Evolutionary conservation across 2,888 invertebrate genomes (phyloP), one percentile per base, ranked within the genome.

Genomic region (Stenichneumon culpator): DNA sequence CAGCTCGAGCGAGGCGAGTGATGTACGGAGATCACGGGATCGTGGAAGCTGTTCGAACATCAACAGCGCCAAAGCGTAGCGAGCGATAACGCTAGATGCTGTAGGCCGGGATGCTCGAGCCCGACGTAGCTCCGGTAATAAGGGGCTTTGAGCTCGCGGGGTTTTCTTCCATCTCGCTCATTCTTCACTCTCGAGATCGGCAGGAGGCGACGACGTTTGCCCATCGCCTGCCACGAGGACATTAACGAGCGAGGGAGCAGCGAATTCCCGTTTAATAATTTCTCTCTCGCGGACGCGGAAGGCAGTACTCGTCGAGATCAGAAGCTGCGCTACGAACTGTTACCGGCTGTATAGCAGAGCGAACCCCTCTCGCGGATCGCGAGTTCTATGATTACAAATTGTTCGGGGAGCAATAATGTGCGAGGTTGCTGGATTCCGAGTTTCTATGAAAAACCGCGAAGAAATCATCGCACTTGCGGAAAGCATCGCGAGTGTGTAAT

Each of bases 201-300:
- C 77, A 19, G 57, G 50, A 72, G 67, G 79, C 50, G 69, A 60
- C 50, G 75, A 80, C 79, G 57, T 70, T 80, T 72, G 67, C 72
- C 72, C 80, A 63, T 77, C 75, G 75, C 70, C 57, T 80, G 70
- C 79, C 75, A 47, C 54, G 70, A 57, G 83, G 60, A 80, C 83
- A 72, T 80, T 77, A 73, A 79, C 65, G 50, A 68, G 70, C 63
- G 73, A 47, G 28, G 63, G 39, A 75, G 67, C 80, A 65, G 77
- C 77, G 52, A 72, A 80, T 77, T 73, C 77, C 77, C 80, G 72
- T 80, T 83, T 77, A 75, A 80, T 84, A 75, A 72, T 75, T 83
- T 80, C 60, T 75, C 79, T 75, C 79, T 75, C 83, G 75, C 79
- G 22, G 47, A 84, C 74, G 60, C 74, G 81, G 81, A 81, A 81